Base-by-base conservation (phyloP, 2,888 invertebrate species). In the Cenopis cana region DNA sequence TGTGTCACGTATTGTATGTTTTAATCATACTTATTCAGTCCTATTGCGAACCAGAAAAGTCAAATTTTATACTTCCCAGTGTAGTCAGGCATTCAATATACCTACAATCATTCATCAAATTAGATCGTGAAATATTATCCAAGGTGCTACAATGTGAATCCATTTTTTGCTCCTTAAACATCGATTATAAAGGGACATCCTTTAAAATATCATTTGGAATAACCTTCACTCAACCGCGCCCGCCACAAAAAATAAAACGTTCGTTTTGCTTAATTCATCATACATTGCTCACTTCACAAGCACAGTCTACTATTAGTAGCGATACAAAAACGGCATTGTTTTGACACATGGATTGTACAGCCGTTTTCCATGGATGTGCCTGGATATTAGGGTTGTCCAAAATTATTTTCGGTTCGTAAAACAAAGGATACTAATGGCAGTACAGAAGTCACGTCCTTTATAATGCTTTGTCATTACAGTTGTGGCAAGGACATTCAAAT, bases 371-470 rank as follows among this genome's bases (percentile, higher is more conserved):
- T 9, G 38, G 9, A 52, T 12, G 14, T 62, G 18, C 18, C 46
- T 17, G 46, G 49, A 59, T 49, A 60, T 59, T 52, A 69, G 67
- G 41, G 59, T 74, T 66, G 24, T 57, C 55, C 54, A 68, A 69
- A 64, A 68, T 69, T 65, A 60, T 65, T 73, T 60, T 67, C 69
- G 36, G 61, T 61, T 68, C 52, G 18, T 69, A 75, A 83, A 79
- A 81, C 81, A 82, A 86, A 85, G 81, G 79, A 73, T 78, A 74
- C 79, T 90, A 91, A 92, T 91, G 83, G 87, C 77, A 81, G 83
- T 76, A 86, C 91, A 83, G 90, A 78, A 91, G 92, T 91, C 93
- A 93, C 92, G 92, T 91, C 80, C 78, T 73, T 76, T 77, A 80
- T 88, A 87, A 87, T 87, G 77, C 78, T 81, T 83, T 77, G 85